These are phyloP conservation scores for Bolinopsis microptera DNA, from an alignment of 37 sponge, comb jelly and placozoan genomes.

Conservation along the genomic window DNA sequence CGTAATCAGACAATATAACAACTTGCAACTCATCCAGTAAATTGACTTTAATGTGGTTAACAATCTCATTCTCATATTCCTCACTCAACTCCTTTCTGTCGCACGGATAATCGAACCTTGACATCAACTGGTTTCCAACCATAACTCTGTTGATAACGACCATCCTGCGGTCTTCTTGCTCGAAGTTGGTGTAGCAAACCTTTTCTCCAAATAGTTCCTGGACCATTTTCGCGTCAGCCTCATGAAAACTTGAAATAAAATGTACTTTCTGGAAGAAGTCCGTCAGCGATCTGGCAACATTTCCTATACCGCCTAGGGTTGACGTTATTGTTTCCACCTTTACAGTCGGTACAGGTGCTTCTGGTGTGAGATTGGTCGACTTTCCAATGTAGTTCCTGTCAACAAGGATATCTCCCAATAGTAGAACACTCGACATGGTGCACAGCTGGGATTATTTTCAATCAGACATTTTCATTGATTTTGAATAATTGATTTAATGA, in stretches of 20 bases:
- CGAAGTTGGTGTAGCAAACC: neutral
- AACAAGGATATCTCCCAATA: neutral
- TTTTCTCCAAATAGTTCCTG: neutral
- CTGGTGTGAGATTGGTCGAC: neutral
- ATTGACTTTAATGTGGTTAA: neutral
- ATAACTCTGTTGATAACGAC: slow-evolving; percentile 12
- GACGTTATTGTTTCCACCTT: neutral
- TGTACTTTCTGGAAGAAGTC: neutral
- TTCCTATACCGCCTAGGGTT: neutral
- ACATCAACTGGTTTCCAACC: neutral
- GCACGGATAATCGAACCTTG: slow-evolving; percentile 21
- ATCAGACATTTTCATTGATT: too few relatives aligned
- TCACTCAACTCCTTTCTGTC: neutral
- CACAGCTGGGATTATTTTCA: too few relatives aligned
- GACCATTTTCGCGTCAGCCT: neutral
- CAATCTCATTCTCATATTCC: neutral
- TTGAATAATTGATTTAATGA: too few relatives aligned
- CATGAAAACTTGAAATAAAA: neutral
- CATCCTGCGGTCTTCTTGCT: neutral
- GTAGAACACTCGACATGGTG: neutral
- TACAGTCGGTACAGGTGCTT: neutral
- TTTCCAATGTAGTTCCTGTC: neutral
- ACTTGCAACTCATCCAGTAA: neutral
- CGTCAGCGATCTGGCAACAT: slow-evolving; percentile 11
- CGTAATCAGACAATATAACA: neutral